Percentiles rank a stretch among this genome's conserved stretches.
Evolutionary conservation across 2,888 invertebrate species (phyloP).

Genomic region (Eristalinus sepulchralis): DNA sequence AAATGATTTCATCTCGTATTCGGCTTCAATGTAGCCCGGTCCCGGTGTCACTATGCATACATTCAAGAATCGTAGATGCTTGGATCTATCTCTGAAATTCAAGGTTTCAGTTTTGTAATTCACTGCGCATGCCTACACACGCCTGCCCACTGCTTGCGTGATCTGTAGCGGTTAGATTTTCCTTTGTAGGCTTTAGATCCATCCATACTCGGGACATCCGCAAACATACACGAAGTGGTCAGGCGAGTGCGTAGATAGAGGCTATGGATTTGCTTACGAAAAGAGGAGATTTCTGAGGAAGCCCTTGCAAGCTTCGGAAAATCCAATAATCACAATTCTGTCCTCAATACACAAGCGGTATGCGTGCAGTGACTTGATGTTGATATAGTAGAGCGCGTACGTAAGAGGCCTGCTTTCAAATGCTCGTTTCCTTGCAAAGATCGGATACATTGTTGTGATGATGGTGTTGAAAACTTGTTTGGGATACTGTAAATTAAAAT

Average conservation of each 20-base stretch:
- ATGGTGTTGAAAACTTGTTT: conserved; percentile 39
- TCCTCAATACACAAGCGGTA: conserved; percentile 16
- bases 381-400: conserved; percentile 50
- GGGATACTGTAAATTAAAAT: conserved; percentile 10
- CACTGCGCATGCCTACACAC: no score
- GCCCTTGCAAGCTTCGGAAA: conserved; percentile 74
- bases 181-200: no score
- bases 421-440: conserved; percentile 25
- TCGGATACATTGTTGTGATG: conserved; percentile 51
- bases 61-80: conserved; percentile 28
- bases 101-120: no score
- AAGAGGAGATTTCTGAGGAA: conserved; percentile 75
- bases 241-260: no score
- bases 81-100: not conserved
- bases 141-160: not conserved
- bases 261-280: conserved; percentile 38
- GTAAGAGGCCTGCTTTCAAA: not conserved
- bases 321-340: conserved; percentile 74
- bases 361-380: conserved; percentile 13
- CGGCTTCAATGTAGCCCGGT: conserved; percentile 46
- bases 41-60: conserved; percentile 25
- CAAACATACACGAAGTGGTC: no score
- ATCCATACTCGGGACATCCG: no score
- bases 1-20: conserved; percentile 24
- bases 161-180: no score